These are phyloP conservation scores for Tetragonula carbonaria DNA, from an alignment of 2,888 invertebrate genomes.

Conservation along the genomic window DNA sequence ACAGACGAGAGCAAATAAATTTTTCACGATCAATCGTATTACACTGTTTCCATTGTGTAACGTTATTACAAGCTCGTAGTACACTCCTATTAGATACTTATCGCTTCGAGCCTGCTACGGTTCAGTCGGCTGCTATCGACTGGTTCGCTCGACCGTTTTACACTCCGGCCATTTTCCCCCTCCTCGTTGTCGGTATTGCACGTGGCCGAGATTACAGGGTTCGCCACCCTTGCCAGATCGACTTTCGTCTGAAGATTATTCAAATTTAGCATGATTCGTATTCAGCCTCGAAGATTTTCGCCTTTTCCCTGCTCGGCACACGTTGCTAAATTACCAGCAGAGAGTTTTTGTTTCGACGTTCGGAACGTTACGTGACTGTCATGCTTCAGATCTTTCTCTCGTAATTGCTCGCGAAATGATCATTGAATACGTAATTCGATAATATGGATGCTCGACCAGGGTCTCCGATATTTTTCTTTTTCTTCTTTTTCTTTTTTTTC, in stretches of 20 bases:
- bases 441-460: background rate
- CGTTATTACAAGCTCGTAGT: conserved; percentile 52
- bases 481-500: too few relatives aligned
- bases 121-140: conserved; percentile 46
- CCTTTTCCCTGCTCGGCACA: conserved; percentile 30
- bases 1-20: conserved; percentile 35
- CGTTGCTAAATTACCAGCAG: conserved; percentile 39
- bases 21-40: conserved; percentile 26
- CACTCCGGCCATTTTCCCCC: conserved; percentile 60
- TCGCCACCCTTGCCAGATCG: conserved; percentile 64
- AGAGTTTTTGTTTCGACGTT: conserved; percentile 60
- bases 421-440: background rate
- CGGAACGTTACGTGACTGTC: conserved; percentile 51
- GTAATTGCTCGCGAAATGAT: background rate
- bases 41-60: conserved; percentile 43
- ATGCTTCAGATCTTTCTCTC: background rate
- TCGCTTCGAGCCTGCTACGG: conserved; percentile 37
- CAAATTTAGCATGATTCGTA: conserved; percentile 74
- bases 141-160: conserved; percentile 43
- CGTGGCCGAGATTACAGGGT: conserved; percentile 82
- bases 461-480: background rate
- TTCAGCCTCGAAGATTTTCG: conserved; percentile 67
- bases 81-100: conserved; percentile 72
- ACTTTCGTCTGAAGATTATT: conserved; percentile 78
- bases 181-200: conserved; percentile 68